Base-by-base conservation (phyloP, 1,140 invertebrate species). In the Gonatopus flavifemur region DNA sequence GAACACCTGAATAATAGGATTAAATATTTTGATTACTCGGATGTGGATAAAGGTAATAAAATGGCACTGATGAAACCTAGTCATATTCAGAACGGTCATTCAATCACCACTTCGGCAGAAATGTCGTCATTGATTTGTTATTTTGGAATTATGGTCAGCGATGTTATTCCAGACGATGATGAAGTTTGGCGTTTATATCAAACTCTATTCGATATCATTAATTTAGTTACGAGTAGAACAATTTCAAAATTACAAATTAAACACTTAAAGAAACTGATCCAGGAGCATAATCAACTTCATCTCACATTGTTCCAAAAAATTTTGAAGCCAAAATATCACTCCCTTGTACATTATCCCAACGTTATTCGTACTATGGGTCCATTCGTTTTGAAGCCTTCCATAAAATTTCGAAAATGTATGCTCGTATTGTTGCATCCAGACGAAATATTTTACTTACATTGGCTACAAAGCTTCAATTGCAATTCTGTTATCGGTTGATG, bases 131-230 rank as follows among this genome's bases (percentile, higher is more conserved):
- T 68, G 25, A 35, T 57, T 15, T 52, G 42, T 28, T 57, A 66
- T 52, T 64, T 68, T 39, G 43, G 55, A 3, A 37, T 66, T 25
- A 47, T 64, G 9, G 38, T 68, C 13, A 61, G 55, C 22, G 47
- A 66, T 42, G 19, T 55, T 9, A 33, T 63, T 40, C 40, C 37
- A 12, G 43, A 52, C 44, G n/a, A 46, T 44, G 31, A 61, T 47
- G 31, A 52, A 18, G 18, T 39, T 20, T 67, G 54, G 59, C n/a
- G 38, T 7, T 49, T 59, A 19, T 60, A 59, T 41, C 25, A 50
- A 28, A 20, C 30, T 9, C 36, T 64, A 38, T 28, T 57, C 21
- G 21, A 59, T 37, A 47, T 62, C 8, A 49, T 57, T 18, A 33
- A 52, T 20, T 54, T 33, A 8, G 6, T 33, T n/a, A 9, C 62